Conservation (phyloP, 2,113 vertebrate species). For the Ailuropoda melanoleuca region DNA sequence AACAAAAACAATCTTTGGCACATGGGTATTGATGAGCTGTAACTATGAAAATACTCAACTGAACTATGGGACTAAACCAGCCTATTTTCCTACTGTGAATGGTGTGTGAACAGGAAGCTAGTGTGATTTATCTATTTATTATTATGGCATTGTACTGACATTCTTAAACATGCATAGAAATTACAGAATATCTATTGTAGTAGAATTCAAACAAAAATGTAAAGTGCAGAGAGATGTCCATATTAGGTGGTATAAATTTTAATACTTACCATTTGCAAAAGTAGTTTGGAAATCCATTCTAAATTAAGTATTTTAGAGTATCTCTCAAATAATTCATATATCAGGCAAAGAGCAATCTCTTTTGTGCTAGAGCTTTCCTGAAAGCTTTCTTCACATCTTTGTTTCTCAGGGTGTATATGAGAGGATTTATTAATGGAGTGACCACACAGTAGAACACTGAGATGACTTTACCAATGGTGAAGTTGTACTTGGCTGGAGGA, state of each 20-base stretch:
- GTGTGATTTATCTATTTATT: neutral
- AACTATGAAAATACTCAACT: neutral
- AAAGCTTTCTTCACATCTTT: slow-evolving; percentile 50
- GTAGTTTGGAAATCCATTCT: neutral
- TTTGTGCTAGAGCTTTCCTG: slow-evolving; percentile 37
- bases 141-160: neutral
- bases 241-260: neutral
- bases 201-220: neutral
- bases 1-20: neutral
- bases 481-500: slow-evolving; percentile 60
- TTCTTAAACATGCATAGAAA: neutral
- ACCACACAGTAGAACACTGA: slow-evolving; percentile 68
- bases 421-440: slow-evolving; percentile 56
- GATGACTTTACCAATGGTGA: slow-evolving; percentile 52
- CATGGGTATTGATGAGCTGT: neutral
- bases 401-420: slow-evolving; percentile 68
- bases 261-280: neutral
- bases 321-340: neutral
- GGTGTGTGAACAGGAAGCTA: neutral
- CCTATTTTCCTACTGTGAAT: neutral
- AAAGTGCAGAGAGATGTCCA: neutral
- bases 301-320: neutral
- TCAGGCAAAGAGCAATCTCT: neutral
- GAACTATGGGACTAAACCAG: neutral
- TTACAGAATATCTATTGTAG: neutral